Conservation (phyloP, 2,888 invertebrate species). For the Latrodectus elegans region DNA sequence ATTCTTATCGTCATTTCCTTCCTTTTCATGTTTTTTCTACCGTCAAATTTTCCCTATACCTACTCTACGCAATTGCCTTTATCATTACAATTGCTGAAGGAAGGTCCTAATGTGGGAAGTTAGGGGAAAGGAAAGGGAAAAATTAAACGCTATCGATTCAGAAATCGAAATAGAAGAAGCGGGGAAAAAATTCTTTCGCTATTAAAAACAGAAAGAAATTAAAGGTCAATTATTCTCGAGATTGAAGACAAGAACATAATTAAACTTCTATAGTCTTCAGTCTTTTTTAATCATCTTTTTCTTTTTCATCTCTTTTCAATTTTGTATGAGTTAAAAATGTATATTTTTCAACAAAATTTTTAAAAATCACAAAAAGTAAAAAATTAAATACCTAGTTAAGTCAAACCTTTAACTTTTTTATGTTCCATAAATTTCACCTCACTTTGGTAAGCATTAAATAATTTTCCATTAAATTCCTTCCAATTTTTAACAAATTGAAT, state of each 20-base stretch:
- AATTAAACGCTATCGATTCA: conserved; percentile 35
- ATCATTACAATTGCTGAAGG: conserved; percentile 59
- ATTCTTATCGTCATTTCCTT: conserved; percentile 65
- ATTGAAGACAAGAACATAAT: conserved; percentile 66
- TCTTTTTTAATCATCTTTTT: conserved; percentile 56
- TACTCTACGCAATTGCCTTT: conserved; percentile 60
- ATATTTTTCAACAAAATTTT: no score
- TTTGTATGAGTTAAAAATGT: no score
- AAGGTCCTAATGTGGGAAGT: neutral
- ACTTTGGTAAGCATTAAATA: no score
- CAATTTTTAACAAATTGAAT: no score
- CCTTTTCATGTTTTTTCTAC: conserved; percentile 33
- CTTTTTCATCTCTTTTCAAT: neutral
- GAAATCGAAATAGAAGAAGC: conserved; percentile 14
- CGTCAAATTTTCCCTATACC: neutral
- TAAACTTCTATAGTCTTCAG: conserved; percentile 48
- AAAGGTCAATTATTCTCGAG: conserved; percentile 64
- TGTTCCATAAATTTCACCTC: no score
- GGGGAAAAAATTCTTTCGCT: conserved; percentile 13
- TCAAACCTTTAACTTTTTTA: no score
- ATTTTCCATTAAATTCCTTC: no score
- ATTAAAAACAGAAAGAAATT: conserved; percentile 40
- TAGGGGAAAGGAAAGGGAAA: conserved; percentile 9
- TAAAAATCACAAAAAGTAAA: no score
- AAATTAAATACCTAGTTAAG: no score